These are phyloP conservation scores for Gambusia yucatana DNA, from an alignment of 2,797 vertebrate species.

Conservation along the genomic window DNA sequence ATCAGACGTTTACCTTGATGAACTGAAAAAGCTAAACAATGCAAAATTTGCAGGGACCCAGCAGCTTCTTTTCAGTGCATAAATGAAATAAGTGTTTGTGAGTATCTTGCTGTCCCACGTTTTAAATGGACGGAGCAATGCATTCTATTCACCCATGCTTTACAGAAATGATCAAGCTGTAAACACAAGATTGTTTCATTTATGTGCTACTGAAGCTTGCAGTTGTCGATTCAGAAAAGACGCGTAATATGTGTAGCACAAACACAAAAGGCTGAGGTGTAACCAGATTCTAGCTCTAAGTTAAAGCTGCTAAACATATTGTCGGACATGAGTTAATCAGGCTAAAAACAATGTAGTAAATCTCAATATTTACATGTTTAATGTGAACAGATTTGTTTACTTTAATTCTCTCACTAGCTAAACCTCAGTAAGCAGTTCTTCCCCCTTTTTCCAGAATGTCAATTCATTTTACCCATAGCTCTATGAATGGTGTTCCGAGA, in stretches of 20 bases:
- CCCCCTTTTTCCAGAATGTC: background rate
- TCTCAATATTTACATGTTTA: background rate
- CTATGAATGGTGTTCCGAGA: background rate
- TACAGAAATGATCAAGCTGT: background rate
- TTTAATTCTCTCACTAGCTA: background rate
- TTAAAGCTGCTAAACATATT: background rate
- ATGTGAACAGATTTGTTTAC: background rate
- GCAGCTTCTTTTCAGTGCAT: background rate
- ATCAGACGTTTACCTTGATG: constrained; percentile 25
- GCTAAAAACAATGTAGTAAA: background rate
- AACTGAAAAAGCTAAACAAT: constrained; percentile 6
- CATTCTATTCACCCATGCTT: background rate
- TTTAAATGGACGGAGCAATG: background rate
- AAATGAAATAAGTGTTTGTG: background rate
- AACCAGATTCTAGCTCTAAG: background rate
- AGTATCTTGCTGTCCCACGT: no score
- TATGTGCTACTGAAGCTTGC: background rate
- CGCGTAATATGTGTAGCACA: background rate
- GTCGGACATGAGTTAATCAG: background rate
- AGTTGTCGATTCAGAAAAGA: background rate
- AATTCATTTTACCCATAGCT: background rate
- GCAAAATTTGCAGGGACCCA: background rate
- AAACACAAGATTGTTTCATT: background rate
- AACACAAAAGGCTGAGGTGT: background rate
- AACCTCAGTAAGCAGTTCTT: background rate